These are phyloP conservation scores for Spinus olivaceus DNA, from an alignment of 2,797 vertebrate genomes.

Conservation along the genomic window DNA sequence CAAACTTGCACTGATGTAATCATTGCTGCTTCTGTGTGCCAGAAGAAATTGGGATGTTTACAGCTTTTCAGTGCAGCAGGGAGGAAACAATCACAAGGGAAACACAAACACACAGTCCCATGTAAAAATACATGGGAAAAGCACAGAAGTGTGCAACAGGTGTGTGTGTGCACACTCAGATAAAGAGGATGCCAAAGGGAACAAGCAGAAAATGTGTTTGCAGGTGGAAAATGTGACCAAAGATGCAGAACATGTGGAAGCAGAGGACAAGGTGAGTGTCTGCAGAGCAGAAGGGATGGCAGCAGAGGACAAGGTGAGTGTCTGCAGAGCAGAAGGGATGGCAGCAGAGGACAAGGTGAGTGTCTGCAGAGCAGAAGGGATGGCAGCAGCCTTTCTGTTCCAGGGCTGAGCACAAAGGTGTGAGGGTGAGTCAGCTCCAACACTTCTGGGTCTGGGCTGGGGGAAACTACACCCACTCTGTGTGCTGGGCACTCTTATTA, in stretches of 20 bases:
- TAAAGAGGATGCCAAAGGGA: not conserved
- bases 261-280: too few relatives aligned
- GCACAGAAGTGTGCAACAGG: not conserved
- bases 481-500: not conserved
- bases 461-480: not conserved
- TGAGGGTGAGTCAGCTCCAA: not conserved
- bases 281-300: not conserved
- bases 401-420: not conserved
- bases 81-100: not conserved
- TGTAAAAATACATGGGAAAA: not conserved
- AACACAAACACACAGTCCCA: not conserved
- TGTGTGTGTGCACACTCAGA: accelerated
- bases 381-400: not conserved
- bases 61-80: not conserved
- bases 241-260: not conserved
- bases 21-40: not conserved
- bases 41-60: constrained; percentile 1
- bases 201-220: not conserved
- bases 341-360: not conserved
- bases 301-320: not conserved
- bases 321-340: not conserved
- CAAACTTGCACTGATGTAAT: not conserved
- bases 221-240: not conserved
- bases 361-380: not conserved
- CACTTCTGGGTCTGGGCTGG: not conserved